Conservation (phyloP, 2,797 vertebrate species). For the Propithecus deckenii region DNA sequence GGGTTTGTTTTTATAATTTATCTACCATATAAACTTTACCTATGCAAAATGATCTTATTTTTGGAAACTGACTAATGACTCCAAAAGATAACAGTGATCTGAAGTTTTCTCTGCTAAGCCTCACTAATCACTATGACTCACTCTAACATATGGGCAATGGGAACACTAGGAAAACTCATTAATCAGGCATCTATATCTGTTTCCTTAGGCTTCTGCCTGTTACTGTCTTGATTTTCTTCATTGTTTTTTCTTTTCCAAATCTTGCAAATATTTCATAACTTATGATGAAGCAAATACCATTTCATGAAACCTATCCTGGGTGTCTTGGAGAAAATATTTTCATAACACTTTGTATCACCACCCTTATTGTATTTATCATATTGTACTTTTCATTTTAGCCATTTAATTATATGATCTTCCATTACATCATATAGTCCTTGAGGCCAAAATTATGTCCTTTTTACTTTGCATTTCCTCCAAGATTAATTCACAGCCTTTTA, state of each 20-base stretch:
- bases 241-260: neutral
- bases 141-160: neutral
- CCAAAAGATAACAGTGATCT: conserved; percentile 23
- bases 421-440: neutral
- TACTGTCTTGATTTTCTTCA: neutral
- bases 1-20: neutral
- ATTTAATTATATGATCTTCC: neutral
- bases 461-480: neutral
- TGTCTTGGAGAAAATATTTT: neutral
- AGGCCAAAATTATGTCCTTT: neutral
- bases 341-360: neutral
- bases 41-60: conserved; percentile 25
- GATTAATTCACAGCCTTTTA: neutral
- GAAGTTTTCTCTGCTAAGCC: conserved; percentile 23
- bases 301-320: neutral
- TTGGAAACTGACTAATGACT: conserved; percentile 25
- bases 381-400: neutral
- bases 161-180: conserved; percentile 18
- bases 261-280: neutral
- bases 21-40: neutral
- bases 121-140: conserved; percentile 55
- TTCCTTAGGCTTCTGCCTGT: neutral
- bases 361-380: neutral
- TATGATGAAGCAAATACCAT: conserved; percentile 2
- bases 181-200: conserved; percentile 27